These are phyloP conservation scores for Alentia gelatinosa DNA, from an alignment of 2,888 invertebrate species.

Conservation along the genomic window DNA sequence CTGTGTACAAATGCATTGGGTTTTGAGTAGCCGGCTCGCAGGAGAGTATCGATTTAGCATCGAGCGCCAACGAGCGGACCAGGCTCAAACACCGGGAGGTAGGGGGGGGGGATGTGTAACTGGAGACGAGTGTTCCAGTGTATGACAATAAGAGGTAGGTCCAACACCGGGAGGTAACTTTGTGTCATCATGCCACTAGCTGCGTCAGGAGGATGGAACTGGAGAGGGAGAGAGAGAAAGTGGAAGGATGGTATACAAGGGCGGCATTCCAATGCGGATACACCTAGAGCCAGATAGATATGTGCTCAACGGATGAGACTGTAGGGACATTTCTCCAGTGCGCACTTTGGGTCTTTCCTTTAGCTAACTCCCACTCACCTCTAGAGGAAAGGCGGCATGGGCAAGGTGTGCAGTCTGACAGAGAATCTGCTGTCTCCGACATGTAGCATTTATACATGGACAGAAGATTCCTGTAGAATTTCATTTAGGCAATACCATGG, in stretches of 20 bases:
- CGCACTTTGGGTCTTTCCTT: not conserved
- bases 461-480: too few species aligned
- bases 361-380: not conserved
- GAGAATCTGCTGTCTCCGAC: not conserved
- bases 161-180: not conserved
- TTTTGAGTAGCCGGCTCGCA: not conserved
- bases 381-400: not conserved
- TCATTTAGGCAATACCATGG: too few species aligned
- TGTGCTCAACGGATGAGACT: constrained; percentile 16
- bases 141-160: not conserved
- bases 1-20: constrained; percentile 22
- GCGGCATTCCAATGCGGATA: not conserved
- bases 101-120: not conserved
- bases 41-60: constrained; percentile 36
- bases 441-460: too few species aligned
- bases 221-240: not conserved
- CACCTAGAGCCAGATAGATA: not conserved
- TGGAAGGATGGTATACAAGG: not conserved
- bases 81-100: not conserved
- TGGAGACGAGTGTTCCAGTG: not conserved
- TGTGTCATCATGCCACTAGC: constrained; percentile 21
- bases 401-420: not conserved
- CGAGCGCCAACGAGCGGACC: too few species aligned
- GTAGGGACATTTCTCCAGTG: not conserved
- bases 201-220: not conserved